A percentile compares a stretch with the other conserved stretches of the same genome.
Conservation (phyloP, 2,113 vertebrate species). For the Cheilinus undulatus region DNA sequence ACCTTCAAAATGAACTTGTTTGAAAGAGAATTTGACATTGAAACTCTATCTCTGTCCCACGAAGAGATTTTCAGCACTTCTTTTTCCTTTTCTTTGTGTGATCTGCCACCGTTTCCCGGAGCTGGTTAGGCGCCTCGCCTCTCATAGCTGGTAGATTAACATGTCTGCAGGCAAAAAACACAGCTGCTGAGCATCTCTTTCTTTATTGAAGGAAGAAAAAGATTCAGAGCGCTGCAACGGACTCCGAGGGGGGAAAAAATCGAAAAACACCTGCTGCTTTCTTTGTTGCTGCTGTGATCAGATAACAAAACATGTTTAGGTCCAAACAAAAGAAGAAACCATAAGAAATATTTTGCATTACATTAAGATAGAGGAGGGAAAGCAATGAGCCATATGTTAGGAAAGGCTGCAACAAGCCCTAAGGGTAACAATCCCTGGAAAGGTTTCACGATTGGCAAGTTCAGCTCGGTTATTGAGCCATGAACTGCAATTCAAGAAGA, state of each 20-base stretch:
- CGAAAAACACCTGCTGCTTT: constrained; percentile 49
- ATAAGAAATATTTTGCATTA: neutral
- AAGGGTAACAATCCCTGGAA: too few species aligned
- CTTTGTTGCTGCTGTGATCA: constrained; percentile 31
- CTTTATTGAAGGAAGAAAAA: constrained; percentile 20
- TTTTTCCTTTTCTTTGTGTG: constrained; percentile 75
- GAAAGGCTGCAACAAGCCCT: neutral
- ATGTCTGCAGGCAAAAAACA: constrained; percentile 65
- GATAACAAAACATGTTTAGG: neutral
- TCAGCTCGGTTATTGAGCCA: too few species aligned
- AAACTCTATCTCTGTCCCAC: constrained; percentile 80
- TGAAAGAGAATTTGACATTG: constrained; percentile 63
- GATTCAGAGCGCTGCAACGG: constrained; percentile 22
- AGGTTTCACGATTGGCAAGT: too few species aligned
- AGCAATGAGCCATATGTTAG: constrained; percentile 6
- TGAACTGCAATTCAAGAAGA: too few species aligned
- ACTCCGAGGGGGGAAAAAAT: neutral
- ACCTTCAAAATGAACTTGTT: constrained; percentile 63
- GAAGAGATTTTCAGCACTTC: constrained; percentile 75
- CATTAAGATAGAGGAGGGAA: neutral
- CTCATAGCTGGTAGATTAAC: constrained; percentile 82
- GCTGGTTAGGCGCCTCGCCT: constrained; percentile 75
- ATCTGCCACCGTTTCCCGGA: constrained; percentile 76
- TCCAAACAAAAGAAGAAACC: neutral
- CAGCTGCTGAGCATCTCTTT: constrained; percentile 46